Conservation (phyloP, 2,113 vertebrate species). For the Myotis yumanensis region DNA sequence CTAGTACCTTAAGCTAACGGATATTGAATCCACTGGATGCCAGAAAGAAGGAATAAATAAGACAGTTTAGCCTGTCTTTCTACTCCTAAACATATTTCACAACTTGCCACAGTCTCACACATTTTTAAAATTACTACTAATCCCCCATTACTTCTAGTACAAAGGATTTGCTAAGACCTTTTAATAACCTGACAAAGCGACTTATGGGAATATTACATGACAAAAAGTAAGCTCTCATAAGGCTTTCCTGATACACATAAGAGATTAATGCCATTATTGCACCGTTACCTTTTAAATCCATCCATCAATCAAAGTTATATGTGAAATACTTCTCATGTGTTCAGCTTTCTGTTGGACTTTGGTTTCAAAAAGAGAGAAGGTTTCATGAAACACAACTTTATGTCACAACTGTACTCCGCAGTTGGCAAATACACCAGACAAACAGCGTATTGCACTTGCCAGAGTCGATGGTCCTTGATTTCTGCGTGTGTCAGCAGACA, state of each 20-base stretch:
- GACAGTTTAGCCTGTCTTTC: neutral
- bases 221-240: neutral
- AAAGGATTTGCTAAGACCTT: neutral
- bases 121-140: neutral
- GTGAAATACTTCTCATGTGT: neutral
- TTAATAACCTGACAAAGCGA: neutral
- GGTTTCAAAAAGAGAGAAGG: slow-evolving; percentile 37
- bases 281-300: slow-evolving; percentile 5
- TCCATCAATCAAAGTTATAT: neutral
- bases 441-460: neutral
- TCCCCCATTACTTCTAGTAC: neutral
- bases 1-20: neutral
- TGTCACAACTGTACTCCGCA: neutral
- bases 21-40: neutral
- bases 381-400: slow-evolving; percentile 47
- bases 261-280: neutral
- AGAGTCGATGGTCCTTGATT: neutral
- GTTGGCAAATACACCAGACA: neutral
- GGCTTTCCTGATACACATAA: neutral
- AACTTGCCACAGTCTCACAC: neutral
- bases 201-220: neutral
- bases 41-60: neutral
- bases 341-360: slow-evolving; percentile 46
- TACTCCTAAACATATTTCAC: neutral
- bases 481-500: neutral